Percentiles rank a stretch among this genome's conserved stretches.
Conservation (phyloP, 2,113 vertebrate species). For the Pseudorasbora parva region DNA sequence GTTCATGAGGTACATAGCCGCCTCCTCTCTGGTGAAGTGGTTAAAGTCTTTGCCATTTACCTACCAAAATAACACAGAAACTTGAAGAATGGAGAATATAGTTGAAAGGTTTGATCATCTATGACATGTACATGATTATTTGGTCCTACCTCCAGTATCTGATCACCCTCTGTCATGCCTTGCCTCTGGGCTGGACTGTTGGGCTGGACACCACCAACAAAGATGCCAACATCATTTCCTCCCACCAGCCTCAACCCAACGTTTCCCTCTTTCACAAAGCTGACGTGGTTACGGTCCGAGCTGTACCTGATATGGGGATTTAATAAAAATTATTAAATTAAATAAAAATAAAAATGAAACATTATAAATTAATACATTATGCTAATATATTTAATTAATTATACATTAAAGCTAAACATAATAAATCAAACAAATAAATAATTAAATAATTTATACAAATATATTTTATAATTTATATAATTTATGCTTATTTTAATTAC, state of each 20-base stretch:
- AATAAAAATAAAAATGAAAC: not conserved
- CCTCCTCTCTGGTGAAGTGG: slow-evolving; percentile 91
- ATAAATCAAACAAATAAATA: too few species aligned
- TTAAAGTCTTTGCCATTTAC: slow-evolving; percentile 85
- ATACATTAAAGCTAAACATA: not conserved
- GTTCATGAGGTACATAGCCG: slow-evolving; percentile 84
- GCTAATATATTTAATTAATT: not conserved
- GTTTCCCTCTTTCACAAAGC: slow-evolving; percentile 85
- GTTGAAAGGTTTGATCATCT: not conserved
- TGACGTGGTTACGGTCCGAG: slow-evolving; percentile 73
- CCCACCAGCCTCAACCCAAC: slow-evolving; percentile 89
- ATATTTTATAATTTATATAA: too few species aligned
- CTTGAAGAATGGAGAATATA: not conserved
- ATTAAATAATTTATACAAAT: too few species aligned
- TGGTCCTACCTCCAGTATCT: slow-evolving; percentile 88
- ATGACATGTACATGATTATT: not conserved
- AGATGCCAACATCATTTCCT: slow-evolving; percentile 93
- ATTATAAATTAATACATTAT: not conserved
- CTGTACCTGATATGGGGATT: slow-evolving; percentile 79
- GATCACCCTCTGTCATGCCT: slow-evolving; percentile 89
- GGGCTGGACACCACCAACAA: slow-evolving; percentile 88
- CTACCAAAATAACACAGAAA: slow-evolving; percentile 64
- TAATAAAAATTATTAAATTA: not conserved
- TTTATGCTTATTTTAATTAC: not conserved
- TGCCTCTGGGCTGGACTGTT: slow-evolving; percentile 84